Conservation (phyloP, 2,888 invertebrate species). For the Cryptophagus acutangulus region DNA sequence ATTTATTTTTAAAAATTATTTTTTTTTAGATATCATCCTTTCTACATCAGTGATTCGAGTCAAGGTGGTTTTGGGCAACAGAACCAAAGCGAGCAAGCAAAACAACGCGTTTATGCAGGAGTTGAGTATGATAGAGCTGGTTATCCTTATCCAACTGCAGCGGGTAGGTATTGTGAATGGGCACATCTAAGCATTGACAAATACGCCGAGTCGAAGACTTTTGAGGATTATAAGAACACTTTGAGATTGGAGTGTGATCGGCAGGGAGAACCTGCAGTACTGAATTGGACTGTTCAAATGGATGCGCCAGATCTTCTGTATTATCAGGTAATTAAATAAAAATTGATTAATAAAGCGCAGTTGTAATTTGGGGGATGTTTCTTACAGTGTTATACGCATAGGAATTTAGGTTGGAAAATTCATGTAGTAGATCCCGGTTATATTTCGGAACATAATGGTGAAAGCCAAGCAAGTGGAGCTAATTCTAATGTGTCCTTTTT, state of each 20-base stretch:
- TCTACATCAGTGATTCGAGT: slow-evolving; percentile 82
- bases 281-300: slow-evolving; percentile 81
- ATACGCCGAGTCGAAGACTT: slow-evolving; percentile 65
- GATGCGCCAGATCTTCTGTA: slow-evolving; percentile 81
- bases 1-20: too few relatives aligned
- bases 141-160: slow-evolving; percentile 74
- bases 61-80: slow-evolving; percentile 86
- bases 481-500: slow-evolving; percentile 22
- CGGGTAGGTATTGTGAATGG: slow-evolving; percentile 86
- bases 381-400: slow-evolving; percentile 85
- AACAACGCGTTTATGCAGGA: slow-evolving; percentile 69
- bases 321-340: slow-evolving; percentile 67
- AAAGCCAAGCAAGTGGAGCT: slow-evolving; percentile 23
- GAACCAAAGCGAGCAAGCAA: slow-evolving; percentile 60
- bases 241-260: slow-evolving; percentile 70
- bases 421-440: slow-evolving; percentile 73
- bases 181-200: slow-evolving; percentile 72
- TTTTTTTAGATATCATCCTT: slow-evolving; percentile 67
- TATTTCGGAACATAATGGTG: slow-evolving; percentile 41
- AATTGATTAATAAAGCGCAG: not conserved
- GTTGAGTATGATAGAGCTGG: slow-evolving; percentile 71
- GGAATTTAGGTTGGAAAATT: slow-evolving; percentile 89
- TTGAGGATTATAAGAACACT: slow-evolving; percentile 72
- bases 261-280: slow-evolving; percentile 68
- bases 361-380: slow-evolving; percentile 11